Evolutionary conservation across 1,140 invertebrate species (phyloP).

Genomic region (Aphaenogaster floridana): DNA sequence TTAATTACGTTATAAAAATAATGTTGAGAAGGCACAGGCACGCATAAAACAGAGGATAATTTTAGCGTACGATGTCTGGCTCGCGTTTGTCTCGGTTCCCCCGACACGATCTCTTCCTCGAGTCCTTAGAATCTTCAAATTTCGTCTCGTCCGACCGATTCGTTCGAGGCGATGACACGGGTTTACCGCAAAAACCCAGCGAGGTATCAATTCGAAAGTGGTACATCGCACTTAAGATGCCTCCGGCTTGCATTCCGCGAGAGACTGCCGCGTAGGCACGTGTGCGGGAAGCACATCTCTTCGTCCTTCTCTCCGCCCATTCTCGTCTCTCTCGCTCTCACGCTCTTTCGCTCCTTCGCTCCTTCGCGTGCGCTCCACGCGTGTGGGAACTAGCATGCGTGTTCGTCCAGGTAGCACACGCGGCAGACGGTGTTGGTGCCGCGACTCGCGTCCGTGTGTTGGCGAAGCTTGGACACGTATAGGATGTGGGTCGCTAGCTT

Average conservation of each 20-base stretch:
- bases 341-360: slow-evolving; percentile 27
- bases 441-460: slow-evolving; percentile 58
- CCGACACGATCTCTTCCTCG: neutral
- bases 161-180: slow-evolving; percentile 52
- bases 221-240: slow-evolving; percentile 78
- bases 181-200: slow-evolving; percentile 69
- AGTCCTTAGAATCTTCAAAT: neutral
- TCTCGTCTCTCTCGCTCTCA: slow-evolving; percentile 22
- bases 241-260: slow-evolving; percentile 78
- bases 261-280: slow-evolving; percentile 68
- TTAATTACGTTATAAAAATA: neutral
- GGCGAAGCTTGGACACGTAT: slow-evolving; percentile 73
- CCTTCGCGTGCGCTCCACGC: slow-evolving; percentile 40
- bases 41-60: neutral
- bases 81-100: neutral
- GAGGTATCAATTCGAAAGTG: slow-evolving; percentile 79
- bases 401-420: slow-evolving; percentile 50
- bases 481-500: slow-evolving; percentile 83
- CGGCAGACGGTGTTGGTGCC: slow-evolving; percentile 57
- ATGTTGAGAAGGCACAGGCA: neutral
- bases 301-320: slow-evolving; percentile 20
- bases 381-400: slow-evolving; percentile 52
- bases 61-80: neutral
- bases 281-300: slow-evolving; percentile 60
- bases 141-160: slow-evolving; percentile 17